Percentiles rank a stretch among this genome's conserved stretches.
Evolutionary conservation across 2,113 vertebrate species (phyloP).

Genomic region (Anser brachyrhynchus): DNA sequence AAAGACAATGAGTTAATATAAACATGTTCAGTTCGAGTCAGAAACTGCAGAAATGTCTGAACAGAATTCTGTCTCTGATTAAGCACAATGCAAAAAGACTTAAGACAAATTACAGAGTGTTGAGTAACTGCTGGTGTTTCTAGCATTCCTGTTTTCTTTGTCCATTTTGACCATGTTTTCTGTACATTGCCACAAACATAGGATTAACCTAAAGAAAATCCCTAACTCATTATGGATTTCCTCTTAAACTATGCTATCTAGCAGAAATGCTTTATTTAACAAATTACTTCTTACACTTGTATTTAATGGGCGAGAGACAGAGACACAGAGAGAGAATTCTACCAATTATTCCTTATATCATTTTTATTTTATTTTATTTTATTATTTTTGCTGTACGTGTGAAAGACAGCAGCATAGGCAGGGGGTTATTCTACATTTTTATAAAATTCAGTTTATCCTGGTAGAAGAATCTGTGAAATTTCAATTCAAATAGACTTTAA

Average conservation of each 20-base stretch:
- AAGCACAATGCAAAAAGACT: neutral
- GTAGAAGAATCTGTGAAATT: slow-evolving; percentile 14
- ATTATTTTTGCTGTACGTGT: neutral
- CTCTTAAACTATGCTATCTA: slow-evolving; percentile 11
- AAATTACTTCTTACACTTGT: neutral
- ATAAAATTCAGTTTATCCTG: slow-evolving; percentile 24
- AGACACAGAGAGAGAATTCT: neutral
- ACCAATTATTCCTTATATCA: neutral
- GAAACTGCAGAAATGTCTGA: neutral
- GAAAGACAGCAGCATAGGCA: neutral
- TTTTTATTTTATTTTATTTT: too few relatives aligned
- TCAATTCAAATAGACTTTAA: neutral
- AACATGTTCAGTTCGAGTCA: neutral
- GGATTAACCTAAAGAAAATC: slow-evolving; percentile 14
- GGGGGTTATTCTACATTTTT: neutral
- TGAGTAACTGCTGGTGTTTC: neutral
- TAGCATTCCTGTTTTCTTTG: neutral
- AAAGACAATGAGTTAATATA: slow-evolving; percentile 8
- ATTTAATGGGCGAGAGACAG: slow-evolving; percentile 5
- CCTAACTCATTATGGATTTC: neutral
- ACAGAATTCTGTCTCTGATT: neutral
- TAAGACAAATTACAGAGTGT: neutral
- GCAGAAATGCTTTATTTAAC: neutral
- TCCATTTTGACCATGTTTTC: neutral
- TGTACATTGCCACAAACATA: neutral